Evolutionary conservation across 2,888 invertebrate genomes (phyloP), one percentile per base, ranked within the genome.

Genomic region (Stenoptilia bipunctidactyla): DNA sequence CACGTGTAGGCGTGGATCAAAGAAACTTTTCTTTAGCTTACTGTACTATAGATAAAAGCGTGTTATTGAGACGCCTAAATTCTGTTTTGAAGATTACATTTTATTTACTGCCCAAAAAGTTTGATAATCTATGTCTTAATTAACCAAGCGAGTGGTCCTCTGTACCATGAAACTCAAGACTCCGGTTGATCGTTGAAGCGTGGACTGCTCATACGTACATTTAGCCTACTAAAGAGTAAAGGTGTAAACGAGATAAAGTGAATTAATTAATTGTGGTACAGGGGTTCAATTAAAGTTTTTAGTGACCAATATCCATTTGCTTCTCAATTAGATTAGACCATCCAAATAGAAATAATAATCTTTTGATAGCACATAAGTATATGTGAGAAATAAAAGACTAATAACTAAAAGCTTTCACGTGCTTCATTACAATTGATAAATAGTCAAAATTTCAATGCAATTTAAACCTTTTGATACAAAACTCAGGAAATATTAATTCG

Each of bases 101-200:
- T 80, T 82, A 80, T 83, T 83, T 82, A 82, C 80, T 75, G 66
- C 82, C 66, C 70, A 61, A 72, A 77, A 77, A 72, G 75, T 73
- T 80, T 70, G 77, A 80, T 83, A 82, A 82, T 79, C 73, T 77
- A 80, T 77, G 82, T 83, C 83, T 83, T 83, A 82, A 83, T 83
- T 83, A 83, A 82, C 79, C 65, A 65, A 75, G 73, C 75, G 74
- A 70, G 14, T 15, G 9, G 36, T 40, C 15, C 15, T 27, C 36
- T 27, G 43, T 41, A 41, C 41, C 15, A 45, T 30, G 41, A 45
- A 9, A 37, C 10, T 9, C 8, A 20, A n/a, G n/a, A n/a, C n/a
- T n/a, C n/a, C n/a, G n/a, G n/a, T n/a, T n/a, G n/a, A n/a, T n/a
- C n/a, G n/a, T n/a, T n/a, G n/a, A n/a, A n/a, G n/a, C n/a, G n/a